Percentiles rank a stretch among this genome's conserved stretches.
These are phyloP conservation scores for Piliocolobus tephrosceles DNA, from an alignment of 2,113 vertebrate species.

Conservation along the genomic window DNA sequence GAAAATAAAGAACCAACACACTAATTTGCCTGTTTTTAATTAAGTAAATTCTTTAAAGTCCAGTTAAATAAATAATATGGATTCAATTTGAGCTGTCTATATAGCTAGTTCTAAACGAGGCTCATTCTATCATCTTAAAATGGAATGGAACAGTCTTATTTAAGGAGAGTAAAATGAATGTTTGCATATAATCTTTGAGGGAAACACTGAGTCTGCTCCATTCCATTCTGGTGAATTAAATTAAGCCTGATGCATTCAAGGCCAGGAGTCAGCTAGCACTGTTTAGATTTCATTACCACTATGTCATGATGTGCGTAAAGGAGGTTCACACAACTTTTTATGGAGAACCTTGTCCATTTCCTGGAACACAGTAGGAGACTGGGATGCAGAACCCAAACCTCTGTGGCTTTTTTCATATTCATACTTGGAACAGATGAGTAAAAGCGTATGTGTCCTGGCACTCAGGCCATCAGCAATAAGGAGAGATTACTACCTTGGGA, in stretches of 20 bases:
- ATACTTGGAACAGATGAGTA: background rate
- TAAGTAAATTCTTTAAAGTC: slow-evolving; percentile 8
- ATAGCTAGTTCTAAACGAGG: background rate
- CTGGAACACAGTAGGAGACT: background rate
- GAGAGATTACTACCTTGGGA: background rate
- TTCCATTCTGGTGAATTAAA: slow-evolving; percentile 27
- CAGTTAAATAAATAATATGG: background rate
- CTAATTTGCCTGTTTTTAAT: slow-evolving; percentile 9
- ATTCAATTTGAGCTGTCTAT: background rate
- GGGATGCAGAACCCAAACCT: background rate
- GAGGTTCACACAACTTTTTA: background rate
- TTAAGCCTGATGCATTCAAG: background rate
- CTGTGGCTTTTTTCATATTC: background rate
- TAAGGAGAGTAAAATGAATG: slow-evolving; percentile 16
- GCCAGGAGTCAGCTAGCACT: background rate
- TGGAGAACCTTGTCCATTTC: background rate
- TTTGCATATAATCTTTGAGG: background rate
- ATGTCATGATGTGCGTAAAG: background rate
- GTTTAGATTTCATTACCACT: slow-evolving; percentile 31
- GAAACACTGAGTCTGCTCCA: background rate
- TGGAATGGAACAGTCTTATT: background rate
- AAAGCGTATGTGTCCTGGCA: background rate
- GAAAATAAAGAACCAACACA: background rate
- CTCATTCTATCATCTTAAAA: background rate
- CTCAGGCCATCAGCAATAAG: background rate